Conservation (phyloP, 2,888 invertebrate species). For the Cheilosia vulpina region DNA sequence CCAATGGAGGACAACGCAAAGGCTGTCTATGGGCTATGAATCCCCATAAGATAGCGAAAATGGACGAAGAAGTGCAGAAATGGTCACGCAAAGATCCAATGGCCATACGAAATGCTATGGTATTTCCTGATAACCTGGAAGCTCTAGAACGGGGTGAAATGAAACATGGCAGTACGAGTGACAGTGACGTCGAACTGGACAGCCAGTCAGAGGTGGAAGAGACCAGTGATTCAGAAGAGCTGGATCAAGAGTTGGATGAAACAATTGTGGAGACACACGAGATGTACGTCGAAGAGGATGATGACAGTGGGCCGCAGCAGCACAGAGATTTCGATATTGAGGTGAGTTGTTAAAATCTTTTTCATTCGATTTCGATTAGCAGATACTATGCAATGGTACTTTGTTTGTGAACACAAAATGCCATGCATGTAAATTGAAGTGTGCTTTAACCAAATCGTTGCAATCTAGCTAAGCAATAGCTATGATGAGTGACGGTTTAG, state of each 20-base stretch:
- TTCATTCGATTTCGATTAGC: too few species aligned
- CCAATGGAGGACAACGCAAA: constrained; percentile 93
- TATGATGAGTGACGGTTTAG: too few species aligned
- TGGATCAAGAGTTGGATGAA: constrained; percentile 85
- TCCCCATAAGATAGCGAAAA: constrained; percentile 96
- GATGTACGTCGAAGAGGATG: constrained; percentile 82
- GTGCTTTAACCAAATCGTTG: too few species aligned
- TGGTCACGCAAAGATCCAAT: constrained; percentile 98
- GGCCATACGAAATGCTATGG: constrained; percentile 96
- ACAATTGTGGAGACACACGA: constrained; percentile 84
- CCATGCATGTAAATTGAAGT: too few species aligned
- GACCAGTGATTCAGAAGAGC: constrained; percentile 84
- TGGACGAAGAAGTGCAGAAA: constrained; percentile 99
- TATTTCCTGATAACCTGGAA: constrained; percentile 94
- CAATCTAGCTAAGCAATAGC: too few species aligned
- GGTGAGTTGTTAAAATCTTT: constrained; percentile 78
- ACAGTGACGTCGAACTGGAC: constrained; percentile 86
- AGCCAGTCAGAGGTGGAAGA: constrained; percentile 84
- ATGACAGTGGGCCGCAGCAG: constrained; percentile 81
- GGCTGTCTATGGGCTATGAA: constrained; percentile 98
- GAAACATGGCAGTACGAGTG: constrained; percentile 89
- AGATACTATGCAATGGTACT: too few species aligned
- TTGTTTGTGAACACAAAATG: background rate
- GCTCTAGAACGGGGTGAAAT: constrained; percentile 93
- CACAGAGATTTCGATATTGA: constrained; percentile 87